Evolutionary conservation across 2,113 vertebrate genomes (phyloP), one percentile per base, ranked within the genome.

Genomic region (Pachyramphus minor): DNA sequence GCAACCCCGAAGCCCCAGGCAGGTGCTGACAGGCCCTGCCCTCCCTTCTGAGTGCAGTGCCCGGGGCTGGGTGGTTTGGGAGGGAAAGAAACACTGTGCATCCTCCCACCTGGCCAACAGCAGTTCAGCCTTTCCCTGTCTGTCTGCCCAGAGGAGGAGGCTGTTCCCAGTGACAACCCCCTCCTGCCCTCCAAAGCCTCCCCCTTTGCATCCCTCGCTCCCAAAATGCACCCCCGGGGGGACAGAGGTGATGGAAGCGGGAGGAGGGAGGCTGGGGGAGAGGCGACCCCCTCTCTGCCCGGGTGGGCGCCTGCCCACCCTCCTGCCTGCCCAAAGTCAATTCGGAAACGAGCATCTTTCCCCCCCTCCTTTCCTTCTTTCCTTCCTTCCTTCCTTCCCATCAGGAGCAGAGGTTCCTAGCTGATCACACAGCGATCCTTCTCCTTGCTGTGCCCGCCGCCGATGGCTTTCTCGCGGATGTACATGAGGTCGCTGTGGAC

Each of bases 401-500:
- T 1, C 15, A 17, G 6, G 4, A 27, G 42, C 3, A 4, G 25
- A 41, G 66, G 83, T 69, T 87, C 80, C 98, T 99, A 99, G 89
- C 99, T 99, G 96, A 99, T 99, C 45, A 98, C 98, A 6, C 99
- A 99, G 8, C 99, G 97, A 59, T 99, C 99, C 88, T 99, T 99
- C 96, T 99, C 99, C 80, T 99, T 99, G 64, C 98, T 69, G 56
- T 99, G 99, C 45, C 98, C 90, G 3, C 98, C 98, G 2, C 98
- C 98, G 28, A 98, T 97, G 35, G 99, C 98, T 85, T 99, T 99
- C 96, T 99, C 99, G 3, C 99, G 98, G 67, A 99, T 99, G 97
- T 99, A 99, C 99, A 99, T 98, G 90, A 99, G 98, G 98, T 99
- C 99, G 37, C 99, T 99, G 98, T 99, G 99, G 87, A 99, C 99